Evolutionary conservation across 2,113 vertebrate species (phyloP), one percentile per base, ranked within the genome.

Genomic region (Candoia aspera): DNA sequence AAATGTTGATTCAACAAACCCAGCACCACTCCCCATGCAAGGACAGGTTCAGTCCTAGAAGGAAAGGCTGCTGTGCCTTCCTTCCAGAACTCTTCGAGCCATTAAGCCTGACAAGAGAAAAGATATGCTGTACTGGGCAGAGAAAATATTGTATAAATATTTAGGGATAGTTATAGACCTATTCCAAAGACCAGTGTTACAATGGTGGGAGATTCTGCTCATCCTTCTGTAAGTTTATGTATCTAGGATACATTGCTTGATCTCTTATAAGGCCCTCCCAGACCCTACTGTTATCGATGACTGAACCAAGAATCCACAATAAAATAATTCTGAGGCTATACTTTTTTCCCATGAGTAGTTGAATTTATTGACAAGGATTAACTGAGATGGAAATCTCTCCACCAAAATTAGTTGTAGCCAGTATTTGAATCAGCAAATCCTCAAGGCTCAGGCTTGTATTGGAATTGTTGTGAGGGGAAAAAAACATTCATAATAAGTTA

Each of bases 321-420:
- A 79, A 79, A 15, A 37, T 37, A 37, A 79, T 79, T 79, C 68
- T 37, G 68, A 79, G 68, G 33, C 33, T 79, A 17, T 21, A 79
- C 15, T 79, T 79, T 79, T 79, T 79, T 37, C 33, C 68, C 68
- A 19, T 33, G 8, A 21, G 68, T 79, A 37, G 37, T 79, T 79
- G 33, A 79, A 79, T 79, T 79, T 79, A 79, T 79, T 79, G 68
- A 79, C 68, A 79, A 79, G 68, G 68, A 79, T 79, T 79, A 79
- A 79, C 33, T 37, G 2, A 19, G 68, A 79, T 79, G 33, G 68
- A 37, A 79, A 79, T 79, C n/a, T 79, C 68, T 79, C 17, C 19
- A 15, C 37, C 33, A 79, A 79, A 79, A 79, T 79, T 79, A 79
- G 68, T 37, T 79, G 37, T 79, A 79, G 33, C 17, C 68, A 79